Conservation (phyloP, 2,113 vertebrate species). For the Plectropomus leopardus region DNA sequence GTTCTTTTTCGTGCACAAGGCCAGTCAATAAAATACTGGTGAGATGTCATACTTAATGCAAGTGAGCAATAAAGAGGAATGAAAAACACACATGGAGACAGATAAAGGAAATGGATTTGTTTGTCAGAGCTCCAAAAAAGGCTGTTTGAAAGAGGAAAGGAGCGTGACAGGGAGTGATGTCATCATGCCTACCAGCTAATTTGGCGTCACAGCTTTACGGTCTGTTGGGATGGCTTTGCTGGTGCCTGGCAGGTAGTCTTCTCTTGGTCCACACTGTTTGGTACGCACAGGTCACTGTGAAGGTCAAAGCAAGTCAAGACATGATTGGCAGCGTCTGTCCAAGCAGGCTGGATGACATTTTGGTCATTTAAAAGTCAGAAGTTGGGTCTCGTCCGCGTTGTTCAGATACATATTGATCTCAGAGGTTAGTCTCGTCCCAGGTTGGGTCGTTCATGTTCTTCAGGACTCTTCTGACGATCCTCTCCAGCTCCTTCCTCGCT, state of each 20-base stretch:
- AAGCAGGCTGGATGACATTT: not conserved
- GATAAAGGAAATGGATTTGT: not conserved
- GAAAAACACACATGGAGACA: slow-evolving; percentile 12
- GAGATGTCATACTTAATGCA: not conserved
- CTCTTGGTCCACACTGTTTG: slow-evolving; percentile 55
- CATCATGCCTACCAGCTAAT: slow-evolving; percentile 49
- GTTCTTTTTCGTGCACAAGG: not conserved
- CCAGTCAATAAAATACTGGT: slow-evolving; percentile 11
- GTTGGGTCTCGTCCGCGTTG: not conserved
- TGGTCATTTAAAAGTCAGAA: slow-evolving; percentile 25
- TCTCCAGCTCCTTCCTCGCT: slow-evolving; percentile 95
- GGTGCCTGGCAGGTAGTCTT: slow-evolving; percentile 29
- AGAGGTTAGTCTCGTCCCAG: slow-evolving; percentile 98
- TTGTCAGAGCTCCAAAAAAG: slow-evolving; percentile 3
- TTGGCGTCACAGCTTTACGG: slow-evolving; percentile 57
- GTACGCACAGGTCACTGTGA: slow-evolving; percentile 21
- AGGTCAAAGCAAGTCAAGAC: slow-evolving; percentile 20
- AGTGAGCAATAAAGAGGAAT: not conserved
- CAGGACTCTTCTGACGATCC: slow-evolving; percentile 92
- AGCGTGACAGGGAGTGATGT: slow-evolving; percentile 43
- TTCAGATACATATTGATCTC: slow-evolving; percentile 48
- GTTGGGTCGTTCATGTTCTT: slow-evolving; percentile 96
- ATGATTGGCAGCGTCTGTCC: slow-evolving; percentile 29
- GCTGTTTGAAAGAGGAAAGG: not conserved
- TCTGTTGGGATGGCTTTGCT: slow-evolving; percentile 45